These are phyloP conservation scores for Bradypodion ventrale DNA, from an alignment of 2,797 vertebrate species.

Conservation along the genomic window DNA sequence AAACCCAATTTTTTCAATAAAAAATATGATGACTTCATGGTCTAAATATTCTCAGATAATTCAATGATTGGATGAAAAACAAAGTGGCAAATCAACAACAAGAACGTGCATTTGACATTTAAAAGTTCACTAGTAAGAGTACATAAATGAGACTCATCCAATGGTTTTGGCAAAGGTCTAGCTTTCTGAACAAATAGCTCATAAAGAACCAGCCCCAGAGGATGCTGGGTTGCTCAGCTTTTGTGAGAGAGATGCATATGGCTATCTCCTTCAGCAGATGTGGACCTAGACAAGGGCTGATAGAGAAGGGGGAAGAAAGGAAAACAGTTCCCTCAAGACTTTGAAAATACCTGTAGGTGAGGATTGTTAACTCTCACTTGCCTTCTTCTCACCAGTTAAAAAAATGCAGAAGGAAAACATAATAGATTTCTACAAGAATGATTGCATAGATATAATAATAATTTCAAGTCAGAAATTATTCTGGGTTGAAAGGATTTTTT, in stretches of 20 bases:
- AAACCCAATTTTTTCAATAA: not conserved
- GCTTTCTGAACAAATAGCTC: not conserved
- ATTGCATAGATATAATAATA: too few species aligned
- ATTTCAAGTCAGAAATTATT: too few species aligned
- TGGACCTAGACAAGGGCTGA: not conserved
- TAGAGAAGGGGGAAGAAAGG: not conserved
- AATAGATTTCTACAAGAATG: too few species aligned
- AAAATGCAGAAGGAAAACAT: too few species aligned
- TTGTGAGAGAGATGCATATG: not conserved
- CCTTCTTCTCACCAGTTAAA: too few species aligned
- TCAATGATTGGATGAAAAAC: not conserved
- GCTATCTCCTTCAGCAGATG: not conserved
- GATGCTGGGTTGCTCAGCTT: not conserved
- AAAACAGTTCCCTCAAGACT: not conserved
- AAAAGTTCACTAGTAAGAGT: not conserved
- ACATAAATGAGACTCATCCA: too few species aligned
- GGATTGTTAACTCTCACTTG: too few species aligned
- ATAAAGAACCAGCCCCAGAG: not conserved
- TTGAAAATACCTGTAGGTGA: not conserved
- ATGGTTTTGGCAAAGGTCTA: not conserved
- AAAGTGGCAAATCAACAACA: not conserved
- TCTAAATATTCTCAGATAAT: not conserved
- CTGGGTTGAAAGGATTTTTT: too few species aligned
- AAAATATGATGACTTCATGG: not conserved
- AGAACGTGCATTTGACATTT: not conserved